Evolutionary conservation across 2,113 vertebrate species (phyloP), one percentile per base, ranked within the genome.

Genomic region (Mirounga angustirostris): DNA sequence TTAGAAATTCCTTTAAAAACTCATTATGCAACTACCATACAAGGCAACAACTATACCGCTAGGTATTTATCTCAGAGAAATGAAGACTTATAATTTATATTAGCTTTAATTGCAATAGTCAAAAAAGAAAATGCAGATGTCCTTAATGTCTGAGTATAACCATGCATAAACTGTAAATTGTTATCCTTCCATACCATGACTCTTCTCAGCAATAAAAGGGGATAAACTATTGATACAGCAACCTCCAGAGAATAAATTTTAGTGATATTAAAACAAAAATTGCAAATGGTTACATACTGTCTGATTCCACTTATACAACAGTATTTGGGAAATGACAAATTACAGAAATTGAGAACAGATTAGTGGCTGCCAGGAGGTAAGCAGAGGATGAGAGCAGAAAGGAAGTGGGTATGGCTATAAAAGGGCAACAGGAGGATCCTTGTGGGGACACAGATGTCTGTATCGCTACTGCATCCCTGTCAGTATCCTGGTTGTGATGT

Each of bases 1-100:
- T 91, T 78, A 40, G 16, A 91, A 91, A 95, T 52, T 82, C 33
- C 26, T 78, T 95, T 78, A 46, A 88, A 85, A 80, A 63, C 6
- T 54, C 46, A 90, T 86, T 36, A n/a, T 63, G 18, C 40, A 86
- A 40, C 40, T 80, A 79, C 33, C 33, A 58, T 50, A 79, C 73
- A n/a, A 96, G 50, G 12, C 46, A 43, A 18, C 13, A 63, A 43
- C 54, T 73, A 1, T 30, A 26, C 19, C 18, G 4, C 7, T 76
- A n/a, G 19, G 28, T 54, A 88, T 63, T 94, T 76, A 88, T 76
- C 56, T 90, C 81, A 93, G 81, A 91, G 40, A 91, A 94, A 92
- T 65, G 69, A 88, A 93, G 36, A 89, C 21, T 92, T 76, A 87
- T 4, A 15, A 24, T 86, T 89, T 92, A 84, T 78, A 40, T 88